These are phyloP conservation scores for Halcyon senegalensis DNA, from an alignment of 2,113 vertebrate genomes.

Conservation along the genomic window DNA sequence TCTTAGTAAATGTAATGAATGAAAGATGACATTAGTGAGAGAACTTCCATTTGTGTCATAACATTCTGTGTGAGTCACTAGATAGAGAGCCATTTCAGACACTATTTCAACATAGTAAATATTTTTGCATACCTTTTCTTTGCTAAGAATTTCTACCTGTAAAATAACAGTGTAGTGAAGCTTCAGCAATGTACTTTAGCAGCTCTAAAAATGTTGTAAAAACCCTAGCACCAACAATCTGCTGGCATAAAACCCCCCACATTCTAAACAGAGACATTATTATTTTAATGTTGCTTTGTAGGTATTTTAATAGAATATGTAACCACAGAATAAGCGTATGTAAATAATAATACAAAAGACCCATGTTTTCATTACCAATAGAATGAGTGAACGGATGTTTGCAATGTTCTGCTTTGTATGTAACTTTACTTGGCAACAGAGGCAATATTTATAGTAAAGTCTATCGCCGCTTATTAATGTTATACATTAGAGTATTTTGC, in stretches of 20 bases:
- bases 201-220: conserved; percentile 30
- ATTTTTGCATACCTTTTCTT: background rate
- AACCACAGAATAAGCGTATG: background rate
- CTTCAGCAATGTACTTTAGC: background rate
- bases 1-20: background rate
- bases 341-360: conserved; percentile 61
- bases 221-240: conserved; percentile 16
- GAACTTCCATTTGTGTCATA: background rate
- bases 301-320: conserved; percentile 19
- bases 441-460: conserved; percentile 82
- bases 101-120: background rate
- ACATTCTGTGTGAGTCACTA: background rate
- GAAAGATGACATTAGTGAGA: background rate
- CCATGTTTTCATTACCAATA: conserved; percentile 38
- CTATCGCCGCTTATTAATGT: conserved; percentile 83
- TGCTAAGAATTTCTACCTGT: background rate
- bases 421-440: conserved; percentile 80
- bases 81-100: background rate
- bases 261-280: background rate
- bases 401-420: conserved; percentile 64
- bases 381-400: conserved; percentile 64
- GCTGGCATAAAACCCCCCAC: background rate
- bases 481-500: conserved; percentile 78
- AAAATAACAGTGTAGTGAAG: background rate
- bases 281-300: background rate